These are phyloP conservation scores for Leptinotarsa peninsularis DNA, from an alignment of 2,888 invertebrate genomes.

Conservation along the genomic window DNA sequence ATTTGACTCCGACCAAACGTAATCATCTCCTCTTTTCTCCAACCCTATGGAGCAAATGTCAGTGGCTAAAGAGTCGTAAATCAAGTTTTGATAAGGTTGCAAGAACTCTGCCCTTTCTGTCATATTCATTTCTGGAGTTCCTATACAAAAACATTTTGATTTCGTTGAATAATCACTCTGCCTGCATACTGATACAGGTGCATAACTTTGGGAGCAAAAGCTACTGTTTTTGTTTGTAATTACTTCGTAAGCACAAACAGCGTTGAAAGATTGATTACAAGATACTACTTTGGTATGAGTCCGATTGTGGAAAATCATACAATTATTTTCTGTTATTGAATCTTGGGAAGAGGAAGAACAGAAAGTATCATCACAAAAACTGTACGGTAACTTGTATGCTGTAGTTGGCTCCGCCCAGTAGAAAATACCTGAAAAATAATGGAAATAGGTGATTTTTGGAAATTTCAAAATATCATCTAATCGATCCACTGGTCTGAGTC, in stretches of 20 bases:
- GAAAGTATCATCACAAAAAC: slow-evolving; percentile 32
- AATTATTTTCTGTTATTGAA: slow-evolving; percentile 48
- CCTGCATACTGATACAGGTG: slow-evolving; percentile 33
- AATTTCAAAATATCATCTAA: not conserved
- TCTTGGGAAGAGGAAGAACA: slow-evolving; percentile 33
- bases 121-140: slow-evolving; percentile 19
- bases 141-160: slow-evolving; percentile 53
- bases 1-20: slow-evolving; percentile 45
- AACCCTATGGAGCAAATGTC: slow-evolving; percentile 51
- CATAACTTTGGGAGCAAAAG: slow-evolving; percentile 46
- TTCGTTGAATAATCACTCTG: slow-evolving; percentile 50
- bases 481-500: too few relatives aligned
- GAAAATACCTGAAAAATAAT: slow-evolving; percentile 41
- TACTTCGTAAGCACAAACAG: slow-evolving; percentile 51
- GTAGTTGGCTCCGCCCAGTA: slow-evolving; percentile 47
- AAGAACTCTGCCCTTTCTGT: slow-evolving; percentile 48
- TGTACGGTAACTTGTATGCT: slow-evolving; percentile 42
- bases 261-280: slow-evolving; percentile 48
- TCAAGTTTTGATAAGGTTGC: slow-evolving; percentile 51
- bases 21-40: slow-evolving; percentile 37
- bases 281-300: slow-evolving; percentile 45
- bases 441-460: not conserved
- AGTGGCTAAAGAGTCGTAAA: slow-evolving; percentile 41
- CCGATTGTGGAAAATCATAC: slow-evolving; percentile 50
- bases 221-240: slow-evolving; percentile 36